Conservation (phyloP, 2,888 invertebrate species). For the Malthinus flaveolus region DNA sequence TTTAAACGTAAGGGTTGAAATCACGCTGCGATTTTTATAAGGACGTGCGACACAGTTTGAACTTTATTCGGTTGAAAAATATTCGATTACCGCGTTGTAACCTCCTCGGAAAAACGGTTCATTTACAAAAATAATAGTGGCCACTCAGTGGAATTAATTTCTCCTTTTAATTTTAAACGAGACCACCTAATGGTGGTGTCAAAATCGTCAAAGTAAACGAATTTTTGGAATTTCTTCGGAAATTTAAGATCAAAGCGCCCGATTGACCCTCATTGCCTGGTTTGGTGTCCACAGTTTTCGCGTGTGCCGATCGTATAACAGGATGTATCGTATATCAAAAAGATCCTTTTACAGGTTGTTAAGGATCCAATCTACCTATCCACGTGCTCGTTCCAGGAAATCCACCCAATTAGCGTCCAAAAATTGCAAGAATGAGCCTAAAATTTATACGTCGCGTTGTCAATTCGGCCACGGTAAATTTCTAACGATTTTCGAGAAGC, state of each 20-base stretch:
- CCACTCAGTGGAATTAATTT: not conserved
- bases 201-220: slow-evolving; percentile 22
- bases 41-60: no score
- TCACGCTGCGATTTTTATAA: no score
- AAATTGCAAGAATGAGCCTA: slow-evolving; percentile 7
- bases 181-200: slow-evolving; percentile 22
- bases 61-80: no score
- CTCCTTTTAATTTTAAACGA: not conserved
- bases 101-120: no score
- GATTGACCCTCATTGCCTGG: slow-evolving; percentile 24
- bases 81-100: no score
- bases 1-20: slow-evolving; percentile 11
- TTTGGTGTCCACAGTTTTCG: slow-evolving; percentile 30
- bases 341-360: slow-evolving; percentile 27
- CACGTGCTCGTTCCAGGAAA: slow-evolving; percentile 31
- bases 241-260: slow-evolving; percentile 28
- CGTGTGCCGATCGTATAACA: slow-evolving; percentile 30
- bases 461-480: slow-evolving; percentile 1
- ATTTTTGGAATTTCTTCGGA: slow-evolving; percentile 24
- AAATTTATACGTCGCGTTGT: slow-evolving; percentile 15
- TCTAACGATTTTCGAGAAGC: not conserved
- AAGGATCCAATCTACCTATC: slow-evolving; percentile 23
- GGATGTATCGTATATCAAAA: slow-evolving; percentile 34
- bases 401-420: slow-evolving; percentile 19
- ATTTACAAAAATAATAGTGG: no score